Conservation (phyloP, 2,113 vertebrate species). For the Collichthys lucidus region DNA sequence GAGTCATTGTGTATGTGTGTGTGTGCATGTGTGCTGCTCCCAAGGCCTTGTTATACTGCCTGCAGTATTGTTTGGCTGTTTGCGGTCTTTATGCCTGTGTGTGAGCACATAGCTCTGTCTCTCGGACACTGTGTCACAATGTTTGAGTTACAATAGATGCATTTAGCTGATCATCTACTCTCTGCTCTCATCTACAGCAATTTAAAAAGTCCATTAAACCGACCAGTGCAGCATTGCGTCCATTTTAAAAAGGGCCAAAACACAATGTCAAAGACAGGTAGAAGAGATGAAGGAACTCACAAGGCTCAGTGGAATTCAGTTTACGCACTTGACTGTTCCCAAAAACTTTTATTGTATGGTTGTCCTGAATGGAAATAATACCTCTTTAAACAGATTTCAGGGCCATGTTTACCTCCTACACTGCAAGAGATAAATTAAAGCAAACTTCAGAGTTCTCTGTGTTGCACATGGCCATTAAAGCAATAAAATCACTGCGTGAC, state of each 20-base stretch:
- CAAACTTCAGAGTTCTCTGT: background rate
- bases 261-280: background rate
- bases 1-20: constrained; percentile 69
- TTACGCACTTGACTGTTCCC: background rate
- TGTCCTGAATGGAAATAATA: background rate
- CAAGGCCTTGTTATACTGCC: constrained; percentile 60
- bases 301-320: background rate
- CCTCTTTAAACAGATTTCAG: background rate
- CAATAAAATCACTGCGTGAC: background rate
- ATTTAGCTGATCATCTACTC: constrained; percentile 7
- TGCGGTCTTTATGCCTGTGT: constrained; percentile 57
- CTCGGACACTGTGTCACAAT: constrained; percentile 9
- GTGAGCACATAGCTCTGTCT: constrained; percentile 34
- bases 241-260: background rate
- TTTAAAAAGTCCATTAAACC: background rate
- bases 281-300: background rate
- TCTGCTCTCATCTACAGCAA: constrained; percentile 4
- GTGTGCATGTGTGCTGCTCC: constrained; percentile 59
- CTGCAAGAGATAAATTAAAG: background rate
- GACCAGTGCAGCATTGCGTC: background rate
- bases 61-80: constrained; percentile 68
- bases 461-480: background rate
- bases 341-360: background rate
- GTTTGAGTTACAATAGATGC: constrained; percentile 8
- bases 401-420: background rate